These are phyloP conservation scores for Strigamia crassipes DNA, from an alignment of 2,888 invertebrate species.

Conservation along the genomic window DNA sequence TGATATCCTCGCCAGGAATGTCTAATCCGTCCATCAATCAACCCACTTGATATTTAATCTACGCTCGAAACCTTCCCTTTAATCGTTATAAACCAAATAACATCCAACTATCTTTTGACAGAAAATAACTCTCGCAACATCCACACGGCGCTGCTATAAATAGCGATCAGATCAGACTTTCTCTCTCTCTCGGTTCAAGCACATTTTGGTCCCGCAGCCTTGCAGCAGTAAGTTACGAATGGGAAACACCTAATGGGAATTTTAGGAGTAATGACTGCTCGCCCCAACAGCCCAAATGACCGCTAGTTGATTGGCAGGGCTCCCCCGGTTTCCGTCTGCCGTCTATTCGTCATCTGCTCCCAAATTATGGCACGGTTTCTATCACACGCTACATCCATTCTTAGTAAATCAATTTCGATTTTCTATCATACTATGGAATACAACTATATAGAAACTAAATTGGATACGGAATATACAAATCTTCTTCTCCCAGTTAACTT, in stretches of 20 bases:
- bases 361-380: conserved; percentile 5
- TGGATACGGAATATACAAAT: too few relatives aligned
- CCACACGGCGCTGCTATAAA: background rate
- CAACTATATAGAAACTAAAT: too few relatives aligned
- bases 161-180: background rate
- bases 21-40: conserved; percentile 37
- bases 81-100: background rate
- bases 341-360: conserved; percentile 24
- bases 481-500: too few relatives aligned
- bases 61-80: background rate
- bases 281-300: conserved; percentile 34
- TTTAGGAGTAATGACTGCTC: conserved; percentile 32
- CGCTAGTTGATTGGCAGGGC: conserved; percentile 18
- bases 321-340: conserved; percentile 31
- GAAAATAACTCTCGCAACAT: background rate
- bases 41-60: background rate
- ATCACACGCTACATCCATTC: background rate
- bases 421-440: background rate
- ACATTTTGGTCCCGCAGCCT: background rate
- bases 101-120: background rate
- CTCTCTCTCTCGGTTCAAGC: background rate
- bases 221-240: conserved; percentile 1
- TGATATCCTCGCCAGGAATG: conserved; percentile 15
- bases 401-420: conserved; percentile 34
- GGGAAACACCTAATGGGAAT: conserved; percentile 32